Evolutionary conservation across 2,113 vertebrate genomes (phyloP).

Genomic region (Dasypus novemcinctus): DNA sequence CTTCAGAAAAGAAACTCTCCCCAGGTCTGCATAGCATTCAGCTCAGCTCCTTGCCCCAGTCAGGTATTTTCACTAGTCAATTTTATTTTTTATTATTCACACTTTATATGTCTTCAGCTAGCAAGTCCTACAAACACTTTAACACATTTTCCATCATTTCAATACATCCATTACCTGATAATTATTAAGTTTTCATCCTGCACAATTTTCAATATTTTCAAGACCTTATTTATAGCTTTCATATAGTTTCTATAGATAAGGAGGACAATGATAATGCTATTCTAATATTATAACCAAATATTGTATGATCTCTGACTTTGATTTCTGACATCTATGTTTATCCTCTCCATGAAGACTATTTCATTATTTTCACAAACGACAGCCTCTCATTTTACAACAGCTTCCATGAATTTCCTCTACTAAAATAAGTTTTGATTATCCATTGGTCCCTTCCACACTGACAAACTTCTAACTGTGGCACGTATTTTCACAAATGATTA

Average conservation of each 20-base stretch:
- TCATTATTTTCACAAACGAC: not conserved
- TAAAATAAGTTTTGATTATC: not conserved
- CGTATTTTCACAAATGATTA: not conserved
- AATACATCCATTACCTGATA: not conserved
- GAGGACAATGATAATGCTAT: not conserved
- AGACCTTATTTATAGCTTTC: not conserved
- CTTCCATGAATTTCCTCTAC: not conserved
- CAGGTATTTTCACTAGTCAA: no score
- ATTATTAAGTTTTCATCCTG: not conserved
- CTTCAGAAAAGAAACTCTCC: not conserved
- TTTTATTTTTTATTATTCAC: no score
- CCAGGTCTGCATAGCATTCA: not conserved
- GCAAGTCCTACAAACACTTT: no score
- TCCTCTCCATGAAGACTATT: not conserved
- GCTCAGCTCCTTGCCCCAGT: not conserved
- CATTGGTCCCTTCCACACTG: not conserved
- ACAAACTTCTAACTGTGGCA: not conserved
- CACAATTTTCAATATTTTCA: not conserved
- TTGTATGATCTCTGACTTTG: not conserved
- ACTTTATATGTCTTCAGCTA: no score
- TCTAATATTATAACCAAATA: not conserved
- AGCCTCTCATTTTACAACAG: not conserved
- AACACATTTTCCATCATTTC: not conserved
- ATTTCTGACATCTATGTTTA: not conserved
- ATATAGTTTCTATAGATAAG: not conserved